Percentiles rank a stretch among this genome's conserved stretches.
Conservation (phyloP, 2,113 vertebrate species). For the Pogonocichla stellata region DNA sequence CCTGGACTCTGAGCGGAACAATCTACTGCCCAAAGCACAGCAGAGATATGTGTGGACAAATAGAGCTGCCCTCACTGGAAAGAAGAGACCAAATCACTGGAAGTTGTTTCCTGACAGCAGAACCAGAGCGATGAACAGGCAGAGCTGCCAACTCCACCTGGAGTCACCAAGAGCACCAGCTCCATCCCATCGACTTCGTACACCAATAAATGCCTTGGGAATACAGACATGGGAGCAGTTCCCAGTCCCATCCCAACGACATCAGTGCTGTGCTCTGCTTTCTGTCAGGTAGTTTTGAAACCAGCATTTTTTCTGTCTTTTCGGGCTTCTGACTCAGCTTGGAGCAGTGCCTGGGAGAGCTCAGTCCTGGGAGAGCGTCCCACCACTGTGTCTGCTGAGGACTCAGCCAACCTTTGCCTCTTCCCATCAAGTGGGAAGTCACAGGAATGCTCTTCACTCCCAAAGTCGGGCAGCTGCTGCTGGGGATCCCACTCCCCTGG, state of each 20-base stretch:
- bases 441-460: background rate
- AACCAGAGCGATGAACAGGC: background rate
- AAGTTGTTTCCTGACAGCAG: background rate
- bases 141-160: background rate
- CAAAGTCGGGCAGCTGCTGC: background rate
- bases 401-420: background rate
- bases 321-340: background rate
- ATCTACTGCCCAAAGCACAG: background rate
- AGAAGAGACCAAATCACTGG: background rate
- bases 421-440: background rate
- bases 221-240: background rate
- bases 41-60: rapidly evolving
- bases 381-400: background rate
- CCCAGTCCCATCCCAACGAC: background rate
- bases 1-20: background rate
- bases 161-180: background rate
- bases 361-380: background rate
- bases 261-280: background rate
- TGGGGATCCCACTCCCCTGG: background rate
- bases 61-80: background rate
- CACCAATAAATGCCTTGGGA: background rate
- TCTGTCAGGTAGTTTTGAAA: background rate
- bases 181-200: background rate
- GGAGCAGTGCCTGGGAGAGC: background rate
- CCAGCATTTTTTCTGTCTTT: background rate